Percentiles rank a stretch among this genome's conserved stretches.
Evolutionary conservation across 2,888 invertebrate species (phyloP).

Genomic region (Netelia melanura): DNA sequence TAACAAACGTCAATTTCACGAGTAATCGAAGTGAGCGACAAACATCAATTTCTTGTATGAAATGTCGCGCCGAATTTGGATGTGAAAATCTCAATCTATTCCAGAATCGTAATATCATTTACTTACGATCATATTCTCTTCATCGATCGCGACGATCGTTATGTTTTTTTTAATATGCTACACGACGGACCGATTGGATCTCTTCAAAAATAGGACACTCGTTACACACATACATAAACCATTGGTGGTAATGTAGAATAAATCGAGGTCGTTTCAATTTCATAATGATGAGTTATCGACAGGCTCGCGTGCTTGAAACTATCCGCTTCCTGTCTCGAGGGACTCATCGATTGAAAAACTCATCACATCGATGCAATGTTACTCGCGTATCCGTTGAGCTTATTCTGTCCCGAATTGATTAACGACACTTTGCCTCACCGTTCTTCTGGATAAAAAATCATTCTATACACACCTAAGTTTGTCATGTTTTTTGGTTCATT

Average conservation of each 20-base stretch:
- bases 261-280: constrained; percentile 6
- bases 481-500: not conserved
- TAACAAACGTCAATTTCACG: too few species aligned
- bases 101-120: too few species aligned
- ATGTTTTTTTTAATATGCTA: too few species aligned
- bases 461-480: not conserved
- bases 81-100: too few species aligned
- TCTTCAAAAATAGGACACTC: too few species aligned
- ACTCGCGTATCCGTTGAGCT: constrained; percentile 2
- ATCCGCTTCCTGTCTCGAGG: constrained; percentile 29
- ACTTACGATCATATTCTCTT: too few species aligned
- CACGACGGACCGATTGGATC: too few species aligned
- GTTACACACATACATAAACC: not conserved
- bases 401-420: not conserved
- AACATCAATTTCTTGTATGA: too few species aligned
- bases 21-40: too few species aligned
- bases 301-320: constrained; percentile 42
- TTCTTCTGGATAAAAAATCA: not conserved
- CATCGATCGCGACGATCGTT: too few species aligned
- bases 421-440: not conserved
- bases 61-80: too few species aligned
- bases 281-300: constrained; percentile 46
- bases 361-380: constrained; percentile 13
- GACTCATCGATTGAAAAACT: constrained; percentile 52
- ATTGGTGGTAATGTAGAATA: not conserved